Percentiles rank a stretch among this genome's conserved stretches.
These are phyloP conservation scores for Dendrolimus punctatus DNA, from an alignment of 1,140 invertebrate species.

Conservation along the genomic window DNA sequence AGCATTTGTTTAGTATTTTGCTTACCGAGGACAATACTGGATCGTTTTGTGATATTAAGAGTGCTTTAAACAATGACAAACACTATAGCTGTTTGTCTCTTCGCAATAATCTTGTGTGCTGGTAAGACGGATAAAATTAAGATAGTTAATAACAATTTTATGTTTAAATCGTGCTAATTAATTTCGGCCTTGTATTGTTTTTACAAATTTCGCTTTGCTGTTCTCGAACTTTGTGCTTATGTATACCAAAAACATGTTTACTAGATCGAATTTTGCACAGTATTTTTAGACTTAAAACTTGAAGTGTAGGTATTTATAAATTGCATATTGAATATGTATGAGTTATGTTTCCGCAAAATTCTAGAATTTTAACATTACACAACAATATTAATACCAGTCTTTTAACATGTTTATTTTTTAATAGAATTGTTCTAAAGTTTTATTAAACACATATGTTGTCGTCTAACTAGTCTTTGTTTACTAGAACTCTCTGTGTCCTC, in stretches of 20 bases:
- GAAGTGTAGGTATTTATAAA: too few species aligned
- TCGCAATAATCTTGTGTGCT: constrained; percentile 40
- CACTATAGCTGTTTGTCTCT: constrained; percentile 50
- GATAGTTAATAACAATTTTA: constrained; percentile 18
- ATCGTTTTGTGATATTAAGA: constrained; percentile 17
- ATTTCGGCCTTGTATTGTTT: constrained; percentile 23
- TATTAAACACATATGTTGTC: too few species aligned
- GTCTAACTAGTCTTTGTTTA: too few species aligned
- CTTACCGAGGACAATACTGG: constrained; percentile 20
- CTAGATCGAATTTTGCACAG: background rate
- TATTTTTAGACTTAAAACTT: too few species aligned
- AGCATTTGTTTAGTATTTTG: constrained; percentile 43
- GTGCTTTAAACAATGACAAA: constrained; percentile 49
- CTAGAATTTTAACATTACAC: too few species aligned
- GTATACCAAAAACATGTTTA: background rate
- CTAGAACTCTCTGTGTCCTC: too few species aligned
- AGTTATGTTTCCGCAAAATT: too few species aligned
- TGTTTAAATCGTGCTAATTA: constrained; percentile 21
- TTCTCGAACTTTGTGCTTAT: background rate
- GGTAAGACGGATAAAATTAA: constrained; percentile 40
- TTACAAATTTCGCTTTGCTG: background rate
- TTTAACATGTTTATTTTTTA: too few species aligned
- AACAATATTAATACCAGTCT: too few species aligned
- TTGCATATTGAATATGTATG: too few species aligned
- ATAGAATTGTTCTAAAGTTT: too few species aligned